Evolutionary conservation across 2,888 invertebrate species (phyloP).

Genomic region (Lasioglossum calceatum): DNA sequence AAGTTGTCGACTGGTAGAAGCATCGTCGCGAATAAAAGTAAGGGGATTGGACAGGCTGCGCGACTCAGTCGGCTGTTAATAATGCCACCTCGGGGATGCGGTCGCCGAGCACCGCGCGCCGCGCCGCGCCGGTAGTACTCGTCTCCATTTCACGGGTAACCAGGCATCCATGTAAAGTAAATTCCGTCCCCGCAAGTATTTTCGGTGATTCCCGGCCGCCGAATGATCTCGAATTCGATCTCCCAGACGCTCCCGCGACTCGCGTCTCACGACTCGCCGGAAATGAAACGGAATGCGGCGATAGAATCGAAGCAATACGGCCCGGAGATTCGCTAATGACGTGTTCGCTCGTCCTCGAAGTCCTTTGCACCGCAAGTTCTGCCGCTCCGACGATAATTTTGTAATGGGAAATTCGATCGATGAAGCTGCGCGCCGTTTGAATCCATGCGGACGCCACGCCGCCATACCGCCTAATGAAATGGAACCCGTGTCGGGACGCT

Average conservation of each 20-base stretch:
- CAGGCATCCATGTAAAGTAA: slow-evolving; percentile 61
- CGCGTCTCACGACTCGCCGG: neutral
- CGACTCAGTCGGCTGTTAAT: slow-evolving; percentile 61
- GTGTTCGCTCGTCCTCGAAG: slow-evolving; percentile 4
- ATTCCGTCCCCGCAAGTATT: slow-evolving; percentile 42
- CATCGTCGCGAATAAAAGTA: slow-evolving; percentile 47
- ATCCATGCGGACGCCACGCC: slow-evolving; percentile 25
- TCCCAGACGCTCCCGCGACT: neutral
- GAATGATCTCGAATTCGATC: neutral
- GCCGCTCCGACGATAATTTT: slow-evolving; percentile 33
- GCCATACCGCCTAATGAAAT: slow-evolving; percentile 23
- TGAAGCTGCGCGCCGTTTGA: slow-evolving; percentile 37
- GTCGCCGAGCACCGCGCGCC: neutral
- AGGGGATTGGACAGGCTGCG: slow-evolving; percentile 62
- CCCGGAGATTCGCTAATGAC: slow-evolving; percentile 26
- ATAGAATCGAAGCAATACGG: slow-evolving; percentile 3
- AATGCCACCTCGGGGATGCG: slow-evolving; percentile 62
- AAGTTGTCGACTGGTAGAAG: slow-evolving; percentile 26
- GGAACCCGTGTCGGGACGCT: slow-evolving; percentile 4
- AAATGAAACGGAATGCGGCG: slow-evolving; percentile 3
- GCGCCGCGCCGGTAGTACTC: slow-evolving; percentile 29
- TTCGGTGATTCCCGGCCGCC: neutral
- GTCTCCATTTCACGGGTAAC: slow-evolving; percentile 64
- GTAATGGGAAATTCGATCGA: slow-evolving; percentile 42
- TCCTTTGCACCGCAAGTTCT: neutral